These are phyloP conservation scores for Liposcelis brunnea DNA, from an alignment of 2,888 invertebrate species.

Conservation along the genomic window DNA sequence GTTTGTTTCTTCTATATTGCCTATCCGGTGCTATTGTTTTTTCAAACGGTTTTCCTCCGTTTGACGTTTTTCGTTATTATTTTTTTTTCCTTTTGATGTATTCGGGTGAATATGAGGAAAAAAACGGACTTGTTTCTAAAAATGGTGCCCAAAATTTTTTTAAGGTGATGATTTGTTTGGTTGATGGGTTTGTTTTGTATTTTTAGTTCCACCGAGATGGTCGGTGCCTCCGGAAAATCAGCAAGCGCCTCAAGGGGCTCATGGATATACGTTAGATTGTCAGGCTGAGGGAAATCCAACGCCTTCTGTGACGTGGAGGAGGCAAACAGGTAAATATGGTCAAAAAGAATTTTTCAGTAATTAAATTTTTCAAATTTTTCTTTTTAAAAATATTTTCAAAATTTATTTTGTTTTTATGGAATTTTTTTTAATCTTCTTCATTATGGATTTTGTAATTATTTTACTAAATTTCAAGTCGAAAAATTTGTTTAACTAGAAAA, in stretches of 20 bases:
- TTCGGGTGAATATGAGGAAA: too few relatives aligned
- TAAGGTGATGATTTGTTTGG: conserved; percentile 8
- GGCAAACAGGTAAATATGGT: conserved; percentile 23
- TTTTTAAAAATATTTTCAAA: too few relatives aligned
- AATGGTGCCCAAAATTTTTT: conserved; percentile 8
- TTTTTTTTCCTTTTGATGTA: too few relatives aligned
- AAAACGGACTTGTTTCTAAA: conserved; percentile 10
- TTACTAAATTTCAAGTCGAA: too few relatives aligned
- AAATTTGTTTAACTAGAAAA: too few relatives aligned
- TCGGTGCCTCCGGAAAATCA: conserved; percentile 27
- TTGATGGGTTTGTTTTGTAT: not conserved
- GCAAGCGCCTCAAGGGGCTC: conserved; percentile 24
- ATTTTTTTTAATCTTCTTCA: not conserved
- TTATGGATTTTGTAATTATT: too few relatives aligned
- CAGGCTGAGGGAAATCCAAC: conserved; percentile 28
- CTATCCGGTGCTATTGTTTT: too few relatives aligned
- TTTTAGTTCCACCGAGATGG: conserved; percentile 31
- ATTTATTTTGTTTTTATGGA: too few relatives aligned
- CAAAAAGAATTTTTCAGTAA: not conserved
- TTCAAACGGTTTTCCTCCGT: too few relatives aligned
- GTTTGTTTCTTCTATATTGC: too few relatives aligned
- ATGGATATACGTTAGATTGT: conserved; percentile 24
- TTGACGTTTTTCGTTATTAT: too few relatives aligned
- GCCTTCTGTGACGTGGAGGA: conserved; percentile 28
- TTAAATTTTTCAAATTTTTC: too few relatives aligned